Conservation (phyloP, 1,140 invertebrate genomes). For the Halesus radiatus region DNA sequence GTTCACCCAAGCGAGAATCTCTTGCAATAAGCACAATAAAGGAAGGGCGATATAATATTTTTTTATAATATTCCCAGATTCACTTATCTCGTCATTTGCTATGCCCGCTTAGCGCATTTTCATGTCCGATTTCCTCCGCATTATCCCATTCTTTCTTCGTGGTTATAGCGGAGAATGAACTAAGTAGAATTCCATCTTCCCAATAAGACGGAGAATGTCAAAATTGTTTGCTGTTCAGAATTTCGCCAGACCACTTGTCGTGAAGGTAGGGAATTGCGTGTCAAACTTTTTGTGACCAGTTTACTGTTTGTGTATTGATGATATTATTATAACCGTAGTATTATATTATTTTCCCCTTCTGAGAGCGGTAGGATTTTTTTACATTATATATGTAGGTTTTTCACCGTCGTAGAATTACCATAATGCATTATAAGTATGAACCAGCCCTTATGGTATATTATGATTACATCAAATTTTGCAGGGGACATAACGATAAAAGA, state of each 20-base stretch:
- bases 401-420: no score
- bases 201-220: neutral
- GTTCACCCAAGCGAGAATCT: slow-evolving; percentile 46
- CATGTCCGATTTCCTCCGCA: slow-evolving; percentile 47
- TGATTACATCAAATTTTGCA: slow-evolving; percentile 13
- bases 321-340: no score
- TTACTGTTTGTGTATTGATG: no score
- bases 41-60: slow-evolving; percentile 43
- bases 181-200: slow-evolving; percentile 24
- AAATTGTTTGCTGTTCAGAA: no score
- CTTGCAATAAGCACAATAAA: slow-evolving; percentile 48
- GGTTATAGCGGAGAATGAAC: slow-evolving; percentile 18
- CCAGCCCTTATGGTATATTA: slow-evolving; percentile 36
- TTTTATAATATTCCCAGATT: slow-evolving; percentile 38
- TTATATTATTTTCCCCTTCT: no score
- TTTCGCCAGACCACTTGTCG: no score
- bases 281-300: no score
- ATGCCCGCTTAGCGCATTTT: slow-evolving; percentile 40
- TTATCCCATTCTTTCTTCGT: slow-evolving; percentile 34
- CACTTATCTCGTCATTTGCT: slow-evolving; percentile 40
- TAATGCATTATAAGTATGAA: no score
- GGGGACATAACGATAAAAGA: no score
- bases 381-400: no score
- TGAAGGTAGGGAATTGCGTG: no score
- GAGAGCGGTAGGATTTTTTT: no score